These are phyloP conservation scores for Drosophila ezoana DNA, from an alignment of 2,888 invertebrate genomes.

Conservation along the genomic window DNA sequence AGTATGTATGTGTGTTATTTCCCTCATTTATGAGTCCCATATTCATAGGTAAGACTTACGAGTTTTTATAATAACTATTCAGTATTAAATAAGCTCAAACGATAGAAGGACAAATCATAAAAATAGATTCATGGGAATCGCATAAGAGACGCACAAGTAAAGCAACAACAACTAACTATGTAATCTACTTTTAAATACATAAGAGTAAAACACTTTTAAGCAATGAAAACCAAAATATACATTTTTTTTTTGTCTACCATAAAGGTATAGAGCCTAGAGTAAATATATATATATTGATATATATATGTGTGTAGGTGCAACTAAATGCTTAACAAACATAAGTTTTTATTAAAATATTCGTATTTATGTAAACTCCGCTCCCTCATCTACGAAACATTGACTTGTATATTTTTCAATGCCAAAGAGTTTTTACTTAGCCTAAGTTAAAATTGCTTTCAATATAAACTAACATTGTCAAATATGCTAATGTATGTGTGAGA, in stretches of 20 bases:
- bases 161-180: constrained; percentile 35
- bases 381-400: constrained; percentile 17
- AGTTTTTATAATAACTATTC: constrained; percentile 36
- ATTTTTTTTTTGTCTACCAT: constrained; percentile 63
- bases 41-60: constrained; percentile 37
- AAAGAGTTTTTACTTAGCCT: constrained; percentile 71
- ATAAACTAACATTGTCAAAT: constrained; percentile 8
- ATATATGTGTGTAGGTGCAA: constrained; percentile 2
- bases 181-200: constrained; percentile 52
- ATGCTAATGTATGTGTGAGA: neutral
- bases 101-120: constrained; percentile 50
- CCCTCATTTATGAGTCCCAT: constrained; percentile 13
- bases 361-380: constrained; percentile 14
- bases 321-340: constrained; percentile 39
- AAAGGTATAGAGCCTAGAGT: constrained; percentile 54
- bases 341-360: constrained; percentile 25
- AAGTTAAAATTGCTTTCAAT: constrained; percentile 62
- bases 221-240: constrained; percentile 4
- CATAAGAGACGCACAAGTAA: constrained; percentile 40
- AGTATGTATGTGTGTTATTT: neutral
- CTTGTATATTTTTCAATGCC: constrained; percentile 71
- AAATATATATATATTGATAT: constrained; percentile 13
- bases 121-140: constrained; percentile 11
- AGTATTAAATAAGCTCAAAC: constrained; percentile 52
- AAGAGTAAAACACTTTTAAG: constrained; percentile 39